A percentile compares a stretch with the other conserved stretches of the same genome.
phyloP scores from a whole-genome alignment of 2,888 invertebrate species.

The Ypsolopha sequella region DNA sequence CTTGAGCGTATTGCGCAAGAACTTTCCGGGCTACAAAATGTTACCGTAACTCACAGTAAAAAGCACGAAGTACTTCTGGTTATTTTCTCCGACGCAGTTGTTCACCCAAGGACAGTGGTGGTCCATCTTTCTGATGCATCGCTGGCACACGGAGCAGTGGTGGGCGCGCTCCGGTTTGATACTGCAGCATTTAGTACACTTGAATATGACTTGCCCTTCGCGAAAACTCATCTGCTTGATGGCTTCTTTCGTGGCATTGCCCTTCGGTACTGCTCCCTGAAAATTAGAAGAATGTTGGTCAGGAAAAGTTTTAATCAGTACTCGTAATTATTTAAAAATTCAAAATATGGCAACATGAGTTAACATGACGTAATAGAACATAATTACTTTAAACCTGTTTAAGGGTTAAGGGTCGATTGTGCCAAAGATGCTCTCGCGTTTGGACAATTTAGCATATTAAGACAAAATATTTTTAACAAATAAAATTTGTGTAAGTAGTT shows the following conservation, averaged over 20 bases:
- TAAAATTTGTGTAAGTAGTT: too few species aligned
- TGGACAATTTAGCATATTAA: too few species aligned
- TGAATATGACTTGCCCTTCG: constrained; percentile 93
- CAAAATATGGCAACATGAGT: too few species aligned
- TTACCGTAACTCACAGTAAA: constrained; percentile 83
- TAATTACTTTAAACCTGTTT: too few species aligned
- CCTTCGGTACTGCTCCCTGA: constrained; percentile 94
- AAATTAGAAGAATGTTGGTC: constrained; percentile 1
- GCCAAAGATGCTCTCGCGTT: too few species aligned
- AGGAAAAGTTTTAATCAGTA: too few species aligned
- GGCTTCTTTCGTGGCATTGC: constrained; percentile 96
- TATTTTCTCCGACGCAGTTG: constrained; percentile 99
- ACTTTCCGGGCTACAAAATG: not conserved
- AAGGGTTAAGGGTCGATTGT: too few species aligned
- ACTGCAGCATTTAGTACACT: constrained; percentile 96
- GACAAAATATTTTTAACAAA: too few species aligned
- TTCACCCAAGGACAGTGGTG: constrained; percentile 94
- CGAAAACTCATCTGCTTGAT: constrained; percentile 93
- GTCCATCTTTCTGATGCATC: constrained; percentile 77
- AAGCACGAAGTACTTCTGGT: constrained; percentile 99
- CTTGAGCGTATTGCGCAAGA: too few species aligned
- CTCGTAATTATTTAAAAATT: too few species aligned
- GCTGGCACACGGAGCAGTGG: constrained; percentile 95
- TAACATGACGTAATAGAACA: too few species aligned
- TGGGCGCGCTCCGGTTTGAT: constrained; percentile 97